Conservation (phyloP, 2,113 vertebrate species). For the Electrona antarctica region DNA sequence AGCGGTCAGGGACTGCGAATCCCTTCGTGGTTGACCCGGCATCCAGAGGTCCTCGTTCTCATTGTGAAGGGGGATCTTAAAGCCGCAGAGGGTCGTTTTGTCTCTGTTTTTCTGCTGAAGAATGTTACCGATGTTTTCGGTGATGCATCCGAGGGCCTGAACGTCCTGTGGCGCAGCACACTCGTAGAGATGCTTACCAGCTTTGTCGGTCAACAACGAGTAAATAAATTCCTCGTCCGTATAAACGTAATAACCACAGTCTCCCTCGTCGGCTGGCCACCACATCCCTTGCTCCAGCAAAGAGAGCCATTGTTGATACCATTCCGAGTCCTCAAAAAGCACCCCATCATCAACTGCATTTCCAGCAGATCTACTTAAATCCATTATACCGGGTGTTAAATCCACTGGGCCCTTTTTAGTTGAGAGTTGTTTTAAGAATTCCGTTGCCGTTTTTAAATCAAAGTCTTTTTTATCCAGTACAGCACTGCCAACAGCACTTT, state of each 20-base stretch:
- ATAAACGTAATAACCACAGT: constrained; percentile 93
- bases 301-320: constrained; percentile 91
- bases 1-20: constrained; percentile 65
- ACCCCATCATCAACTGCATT: constrained; percentile 63
- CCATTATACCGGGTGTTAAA: constrained; percentile 83
- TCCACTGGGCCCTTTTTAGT: constrained; percentile 87
- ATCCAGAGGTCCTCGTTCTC: constrained; percentile 80
- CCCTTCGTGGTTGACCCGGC: constrained; percentile 73
- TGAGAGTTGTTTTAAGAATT: constrained; percentile 76
- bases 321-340: constrained; percentile 80
- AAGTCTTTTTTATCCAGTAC: constrained; percentile 65
- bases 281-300: constrained; percentile 90
- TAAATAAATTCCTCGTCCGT: constrained; percentile 89
- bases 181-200: constrained; percentile 88
- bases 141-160: constrained; percentile 76
- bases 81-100: constrained; percentile 86
- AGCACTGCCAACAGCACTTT: constrained; percentile 56
- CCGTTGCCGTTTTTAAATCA: constrained; percentile 72
- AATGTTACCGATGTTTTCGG: constrained; percentile 73
- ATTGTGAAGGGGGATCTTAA: constrained; percentile 85
- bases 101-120: constrained; percentile 76
- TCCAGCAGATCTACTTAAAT: constrained; percentile 73
- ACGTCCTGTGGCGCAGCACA: constrained; percentile 81
- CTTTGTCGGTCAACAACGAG: constrained; percentile 90
- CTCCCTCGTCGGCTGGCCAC: constrained; percentile 91